Evolutionary conservation across 2,113 vertebrate genomes (phyloP), one percentile per base, ranked within the genome.

Genomic region (Aptenodytes patagonicus): DNA sequence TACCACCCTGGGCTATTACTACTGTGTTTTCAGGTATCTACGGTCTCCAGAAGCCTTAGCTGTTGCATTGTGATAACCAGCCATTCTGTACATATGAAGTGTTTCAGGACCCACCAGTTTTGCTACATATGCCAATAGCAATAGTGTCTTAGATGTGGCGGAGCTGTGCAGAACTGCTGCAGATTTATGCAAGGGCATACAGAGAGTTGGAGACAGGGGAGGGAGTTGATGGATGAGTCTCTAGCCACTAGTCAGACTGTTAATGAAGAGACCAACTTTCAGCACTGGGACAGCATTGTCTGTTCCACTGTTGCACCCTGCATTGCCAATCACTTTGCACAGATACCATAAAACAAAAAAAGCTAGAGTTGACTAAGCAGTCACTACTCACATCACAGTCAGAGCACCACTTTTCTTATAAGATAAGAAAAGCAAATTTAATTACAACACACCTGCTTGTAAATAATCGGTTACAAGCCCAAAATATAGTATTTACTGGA

Each of bases 61-160:
- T 76, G 29, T 29, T 38, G 61, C 36, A 28, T 4, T 60, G 72
- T 34, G 49, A 71, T n/a, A 81, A 46, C 19, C 40, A 75, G n/a
- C 2, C 46, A 20, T 34, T 61, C 36, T 38, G 34, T 2, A 60
- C 15, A 12, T 11, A 18, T 1, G 4, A 55, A 65, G n/a, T 3
- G 38, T 25, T 68, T 15, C 89, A 36, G 32, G 78, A 69, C 73
- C 40, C 64, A 19, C 18, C 32, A 22, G 17, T 22, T 91, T 42
- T 83, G 17, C 31, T 49, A 24, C 17, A 1, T 5, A 11, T 7
- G 12, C 20, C 61, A 36, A 9, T 0, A 60, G 55, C 25, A 47
- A 15, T 5, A 68, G 13, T 1, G 9, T 3, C 28, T 64, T 17
- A 36, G 57, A 36, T 4, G 18, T 3, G n/a, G 17, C 3, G 5